Evolutionary conservation across 1,140 invertebrate species (phyloP).

Genomic region (Drosophila punjabiensis): DNA sequence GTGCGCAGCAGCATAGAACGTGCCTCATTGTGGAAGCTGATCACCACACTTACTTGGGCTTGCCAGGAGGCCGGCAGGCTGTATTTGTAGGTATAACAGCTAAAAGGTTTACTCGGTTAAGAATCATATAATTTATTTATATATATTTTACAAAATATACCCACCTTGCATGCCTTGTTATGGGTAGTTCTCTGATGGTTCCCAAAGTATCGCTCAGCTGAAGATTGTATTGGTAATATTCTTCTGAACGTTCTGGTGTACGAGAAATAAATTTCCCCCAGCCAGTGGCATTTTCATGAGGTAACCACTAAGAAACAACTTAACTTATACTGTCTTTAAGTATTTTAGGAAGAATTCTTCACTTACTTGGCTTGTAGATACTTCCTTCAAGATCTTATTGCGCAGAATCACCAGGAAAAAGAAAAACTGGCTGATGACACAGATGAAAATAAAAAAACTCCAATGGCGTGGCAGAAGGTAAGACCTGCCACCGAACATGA

Average conservation of each 20-base stretch:
- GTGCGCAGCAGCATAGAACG: conserved; percentile 92
- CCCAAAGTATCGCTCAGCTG: conserved; percentile 50
- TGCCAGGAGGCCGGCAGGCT: conserved; percentile 9
- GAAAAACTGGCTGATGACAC: conserved; percentile 30
- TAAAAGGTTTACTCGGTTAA: not conserved
- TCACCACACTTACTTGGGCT: conserved; percentile 89
- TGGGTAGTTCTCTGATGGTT: conserved; percentile 50
- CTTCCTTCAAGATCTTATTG: not conserved
- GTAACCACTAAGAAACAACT: not conserved
- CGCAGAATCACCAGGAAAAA: conserved; percentile 12
- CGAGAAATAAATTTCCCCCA: conserved; percentile 43
- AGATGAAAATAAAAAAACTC: conserved; percentile 10
- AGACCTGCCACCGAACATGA: conserved; percentile 38
- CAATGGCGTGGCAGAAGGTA: conserved; percentile 17
- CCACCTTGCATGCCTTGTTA: conserved; percentile 56
- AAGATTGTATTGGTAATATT: conserved; percentile 58
- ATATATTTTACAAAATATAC: not conserved
- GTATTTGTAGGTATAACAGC: conserved; percentile 37
- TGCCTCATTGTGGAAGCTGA: conserved; percentile 94
- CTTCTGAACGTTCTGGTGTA: conserved; percentile 14
- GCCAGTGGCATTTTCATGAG: not conserved
- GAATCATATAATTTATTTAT: not conserved
- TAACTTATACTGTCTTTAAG: too few relatives aligned
- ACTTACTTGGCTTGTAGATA: conserved; percentile 14
- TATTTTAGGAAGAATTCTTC: too few relatives aligned